Evolutionary conservation across 1,140 invertebrate genomes (phyloP), one percentile per base, ranked within the genome.

Genomic region (Drosophila ohnishii): DNA sequence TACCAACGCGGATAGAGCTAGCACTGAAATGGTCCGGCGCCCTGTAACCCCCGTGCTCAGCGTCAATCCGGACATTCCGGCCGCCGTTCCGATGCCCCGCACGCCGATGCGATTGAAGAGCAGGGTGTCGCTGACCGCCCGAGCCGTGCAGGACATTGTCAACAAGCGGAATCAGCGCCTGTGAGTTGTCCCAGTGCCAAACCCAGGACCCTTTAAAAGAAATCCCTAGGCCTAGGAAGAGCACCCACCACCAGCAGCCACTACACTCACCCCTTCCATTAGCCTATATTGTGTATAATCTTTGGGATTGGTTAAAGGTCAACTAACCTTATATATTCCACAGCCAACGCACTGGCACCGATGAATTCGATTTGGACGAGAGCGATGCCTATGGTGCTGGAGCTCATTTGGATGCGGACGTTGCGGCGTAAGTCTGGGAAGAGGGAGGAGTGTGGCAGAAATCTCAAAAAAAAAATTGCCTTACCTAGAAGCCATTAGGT

Each of bases 71-170:
- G 86, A 91, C 75, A 67, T 87, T 37, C 80, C 84, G 39, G 80
- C 80, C 28, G 90, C 90, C 35, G 48, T 75, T 61, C 90, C 90
- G 25, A 56, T 88, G 80, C 90, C 90, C 32, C 78, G 90, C 48
- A 91, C 90, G 60, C 90, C 90, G 8, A 88, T 90, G 65, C 86
- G 90, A 56, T 71, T 91, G 70, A 75, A 70, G 40, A 90, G 70
- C 73, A 79, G 78, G 48, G 83, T 91, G 8, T 91, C 90, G 14
- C 51, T 91, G 59, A 91, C 90, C 40, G 82, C 86, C 47, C 75
- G 90, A 50, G 90, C 90, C 19, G 73, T 91, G 53, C 78, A 82
- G 64, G 90, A 91, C 60, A 85, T 91, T 80, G 79, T 90, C 37
- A 75, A 86, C 70, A 79, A 81, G 63, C 73, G 82, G 71, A 87